Evolutionary conservation across 2,888 invertebrate species (phyloP), one percentile per base, ranked within the genome.

Genomic region (Drosophila tripunctata): DNA sequence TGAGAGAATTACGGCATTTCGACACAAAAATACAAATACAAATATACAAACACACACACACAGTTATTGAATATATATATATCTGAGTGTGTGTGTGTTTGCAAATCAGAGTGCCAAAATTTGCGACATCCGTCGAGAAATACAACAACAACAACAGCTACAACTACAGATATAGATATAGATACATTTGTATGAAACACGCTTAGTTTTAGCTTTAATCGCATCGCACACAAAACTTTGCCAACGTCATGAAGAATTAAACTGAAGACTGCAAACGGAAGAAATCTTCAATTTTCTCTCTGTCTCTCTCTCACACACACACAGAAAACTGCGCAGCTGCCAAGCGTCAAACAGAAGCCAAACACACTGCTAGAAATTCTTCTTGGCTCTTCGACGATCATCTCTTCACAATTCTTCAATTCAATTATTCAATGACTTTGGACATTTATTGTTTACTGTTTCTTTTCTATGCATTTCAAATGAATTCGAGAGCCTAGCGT

Each of bases 101-200:
- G 58, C 75, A 84, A 87, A 78, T 78, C 72, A 73, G 72, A 67
- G 72, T 81, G 75, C 75, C 75, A 80, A 82, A 79, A 82, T 84
- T 87, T 73, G 85, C 85, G 66, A 82, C 78, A 87, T 87, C 82
- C 87, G 82, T 87, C 69, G 48, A 38, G 19, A 38, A 40, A 38
- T 12, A 64, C 45, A 41, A 51, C 33, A 30, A 15, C 38, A 15
- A 22, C 24, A 38, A 27, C 19, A 38, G 21, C 12, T 10, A 19
- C 30, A 21, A 56, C 7, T 43, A 33, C 30, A 33, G n/a, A 36
- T 27, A 27, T 27, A 27, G 27, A 36, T 21, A 45, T 6, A 63
- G 7, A 33, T 27, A 47, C 12, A 19, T 43, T 19, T 30, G 15
- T 27, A 27, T 19, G 52, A 27, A 60, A 33, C 48, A 47, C 35